Evolutionary conservation across 2,797 vertebrate species (phyloP).

Genomic region (Toxotes lorentzi): DNA sequence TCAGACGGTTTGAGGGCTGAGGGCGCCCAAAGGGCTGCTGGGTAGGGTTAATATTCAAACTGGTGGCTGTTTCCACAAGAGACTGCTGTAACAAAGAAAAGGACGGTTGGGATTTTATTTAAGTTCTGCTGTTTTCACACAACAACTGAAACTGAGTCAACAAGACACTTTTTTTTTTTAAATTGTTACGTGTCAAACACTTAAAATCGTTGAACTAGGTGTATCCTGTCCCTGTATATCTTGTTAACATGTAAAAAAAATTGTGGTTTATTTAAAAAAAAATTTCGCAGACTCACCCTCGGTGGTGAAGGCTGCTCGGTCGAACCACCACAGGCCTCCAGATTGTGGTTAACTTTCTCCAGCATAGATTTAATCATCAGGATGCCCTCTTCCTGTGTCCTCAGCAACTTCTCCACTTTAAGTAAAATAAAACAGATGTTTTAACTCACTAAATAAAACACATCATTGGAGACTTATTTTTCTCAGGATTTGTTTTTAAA

Average conservation of each 20-base stretch:
- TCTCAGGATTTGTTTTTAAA: neutral
- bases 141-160: neutral
- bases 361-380: conserved; percentile 78
- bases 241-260: too few species aligned
- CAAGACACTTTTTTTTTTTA: too few species aligned
- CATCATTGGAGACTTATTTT: neutral
- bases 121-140: neutral
- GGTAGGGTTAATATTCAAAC: neutral
- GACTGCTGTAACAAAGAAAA: conserved; percentile 31
- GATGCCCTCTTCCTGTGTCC: conserved; percentile 80
- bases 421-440: neutral
- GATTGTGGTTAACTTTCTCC: conserved; percentile 80
- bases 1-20: neutral
- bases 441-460: neutral
- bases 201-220: too few species aligned
- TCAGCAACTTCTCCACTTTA: conserved; percentile 76
- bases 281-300: conserved; percentile 26
- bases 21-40: conserved; percentile 40
- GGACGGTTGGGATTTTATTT: accelerated
- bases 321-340: conserved; percentile 39
- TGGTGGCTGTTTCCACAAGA: neutral
- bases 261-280: too few species aligned
- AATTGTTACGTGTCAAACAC: too few species aligned
- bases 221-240: too few species aligned
- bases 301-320: neutral